Conservation (phyloP, 2,797 vertebrate species). For the Sebastes trivittatus region DNA sequence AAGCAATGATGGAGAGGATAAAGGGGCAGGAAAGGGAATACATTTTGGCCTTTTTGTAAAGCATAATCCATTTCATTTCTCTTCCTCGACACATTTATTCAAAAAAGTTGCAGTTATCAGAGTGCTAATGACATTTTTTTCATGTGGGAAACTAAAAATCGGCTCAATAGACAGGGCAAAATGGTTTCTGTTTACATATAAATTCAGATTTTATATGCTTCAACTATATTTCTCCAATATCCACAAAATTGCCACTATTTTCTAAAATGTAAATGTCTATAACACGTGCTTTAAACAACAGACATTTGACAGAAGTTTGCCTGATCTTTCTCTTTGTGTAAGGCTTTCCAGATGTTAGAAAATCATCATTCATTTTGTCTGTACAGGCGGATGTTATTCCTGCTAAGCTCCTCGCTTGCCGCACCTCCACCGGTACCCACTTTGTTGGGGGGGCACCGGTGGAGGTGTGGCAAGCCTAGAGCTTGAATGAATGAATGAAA, state of each 20-base stretch:
- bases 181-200: neutral
- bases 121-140: neutral
- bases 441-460: too few relatives aligned
- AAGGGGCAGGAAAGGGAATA: conserved; percentile 63
- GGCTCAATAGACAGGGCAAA: neutral
- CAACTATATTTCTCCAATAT: neutral
- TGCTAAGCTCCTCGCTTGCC: too few relatives aligned
- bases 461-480: too few relatives aligned
- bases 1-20: conserved; percentile 70
- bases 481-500: too few relatives aligned
- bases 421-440: too few relatives aligned
- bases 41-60: conserved; percentile 51
- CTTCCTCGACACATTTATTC: conserved; percentile 1
- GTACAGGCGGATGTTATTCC: too few relatives aligned
- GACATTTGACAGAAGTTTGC: neutral
- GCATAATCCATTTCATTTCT: conserved; percentile 33
- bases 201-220: neutral
- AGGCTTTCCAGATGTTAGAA: neutral
- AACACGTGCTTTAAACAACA: neutral
- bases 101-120: neutral
- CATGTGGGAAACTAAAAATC: neutral
- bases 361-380: neutral
- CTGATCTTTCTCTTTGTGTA: neutral
- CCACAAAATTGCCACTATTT: neutral
- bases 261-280: neutral